These are phyloP conservation scores for Ophioninae sp. DNA, from an alignment of 2,888 invertebrate genomes.

Conservation along the genomic window DNA sequence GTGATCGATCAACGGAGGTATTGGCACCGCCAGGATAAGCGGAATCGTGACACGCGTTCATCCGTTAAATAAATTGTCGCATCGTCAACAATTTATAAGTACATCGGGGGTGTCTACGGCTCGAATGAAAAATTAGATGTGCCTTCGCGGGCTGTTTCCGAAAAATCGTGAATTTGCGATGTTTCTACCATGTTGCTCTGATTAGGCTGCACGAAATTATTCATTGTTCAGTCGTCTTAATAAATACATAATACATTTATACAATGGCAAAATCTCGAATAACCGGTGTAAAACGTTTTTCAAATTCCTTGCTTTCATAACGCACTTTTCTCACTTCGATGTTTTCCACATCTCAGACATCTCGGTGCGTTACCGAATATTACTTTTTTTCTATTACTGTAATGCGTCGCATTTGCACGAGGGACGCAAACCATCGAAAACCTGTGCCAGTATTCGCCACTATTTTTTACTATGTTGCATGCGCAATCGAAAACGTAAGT, in stretches of 20 bases:
- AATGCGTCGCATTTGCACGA: neutral
- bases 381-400: neutral
- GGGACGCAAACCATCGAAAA: neutral
- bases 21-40: slow-evolving; percentile 42
- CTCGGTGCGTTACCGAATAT: neutral
- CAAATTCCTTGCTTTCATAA: neutral
- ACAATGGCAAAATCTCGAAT: neutral
- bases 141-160: neutral
- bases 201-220: neutral
- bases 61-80: neutral
- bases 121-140: neutral
- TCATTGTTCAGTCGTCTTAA: neutral
- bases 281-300: neutral
- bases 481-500: neutral
- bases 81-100: neutral
- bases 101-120: neutral
- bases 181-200: neutral
- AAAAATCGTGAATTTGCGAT: neutral
- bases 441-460: neutral
- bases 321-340: neutral
- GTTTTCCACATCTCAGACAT: neutral
- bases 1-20: slow-evolving; percentile 56
- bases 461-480: neutral
- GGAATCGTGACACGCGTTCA: neutral
- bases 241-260: neutral